Percentiles rank a stretch among this genome's conserved stretches.
phyloP scores from a whole-genome alignment of 2,888 invertebrate genomes.

The Metallyticus violacea region DNA sequence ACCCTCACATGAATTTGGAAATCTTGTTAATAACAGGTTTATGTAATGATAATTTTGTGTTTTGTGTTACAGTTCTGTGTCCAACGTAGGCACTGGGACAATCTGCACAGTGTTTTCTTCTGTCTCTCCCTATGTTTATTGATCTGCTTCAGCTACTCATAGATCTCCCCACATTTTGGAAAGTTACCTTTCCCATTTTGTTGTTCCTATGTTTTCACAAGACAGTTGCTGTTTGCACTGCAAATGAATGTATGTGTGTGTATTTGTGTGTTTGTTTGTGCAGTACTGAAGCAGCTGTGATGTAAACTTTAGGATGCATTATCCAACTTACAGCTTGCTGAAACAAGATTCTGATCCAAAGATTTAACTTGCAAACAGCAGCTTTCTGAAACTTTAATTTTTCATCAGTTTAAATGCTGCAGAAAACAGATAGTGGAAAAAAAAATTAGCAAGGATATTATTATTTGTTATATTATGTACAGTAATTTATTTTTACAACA shows the following conservation, averaged over 20 bases:
- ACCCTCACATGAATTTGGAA: too few species aligned
- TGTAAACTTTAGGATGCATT: too few species aligned
- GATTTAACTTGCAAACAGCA: neutral
- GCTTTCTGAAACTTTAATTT: too few species aligned
- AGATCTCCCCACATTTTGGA: neutral
- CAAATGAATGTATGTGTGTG: too few species aligned
- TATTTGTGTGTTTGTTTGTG: too few species aligned
- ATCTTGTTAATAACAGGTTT: too few species aligned
- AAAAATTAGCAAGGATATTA: neutral
- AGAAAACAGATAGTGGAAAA: neutral
- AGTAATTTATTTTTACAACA: neutral
- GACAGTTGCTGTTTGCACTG: neutral
- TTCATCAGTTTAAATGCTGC: too few species aligned
- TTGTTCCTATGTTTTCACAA: neutral
- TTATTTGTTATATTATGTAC: neutral
- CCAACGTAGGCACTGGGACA: slow-evolving; percentile 59
- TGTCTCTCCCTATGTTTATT: neutral
- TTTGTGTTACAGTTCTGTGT: slow-evolving; percentile 62
- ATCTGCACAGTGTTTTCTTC: neutral
- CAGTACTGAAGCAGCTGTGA: too few species aligned
- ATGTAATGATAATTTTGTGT: neutral
- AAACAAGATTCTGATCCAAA: too few species aligned
- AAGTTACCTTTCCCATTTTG: neutral
- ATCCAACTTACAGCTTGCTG: too few species aligned
- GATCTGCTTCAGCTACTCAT: neutral